phyloP scores from a whole-genome alignment of 1,140 invertebrate species.

The Orchesella cincta region DNA sequence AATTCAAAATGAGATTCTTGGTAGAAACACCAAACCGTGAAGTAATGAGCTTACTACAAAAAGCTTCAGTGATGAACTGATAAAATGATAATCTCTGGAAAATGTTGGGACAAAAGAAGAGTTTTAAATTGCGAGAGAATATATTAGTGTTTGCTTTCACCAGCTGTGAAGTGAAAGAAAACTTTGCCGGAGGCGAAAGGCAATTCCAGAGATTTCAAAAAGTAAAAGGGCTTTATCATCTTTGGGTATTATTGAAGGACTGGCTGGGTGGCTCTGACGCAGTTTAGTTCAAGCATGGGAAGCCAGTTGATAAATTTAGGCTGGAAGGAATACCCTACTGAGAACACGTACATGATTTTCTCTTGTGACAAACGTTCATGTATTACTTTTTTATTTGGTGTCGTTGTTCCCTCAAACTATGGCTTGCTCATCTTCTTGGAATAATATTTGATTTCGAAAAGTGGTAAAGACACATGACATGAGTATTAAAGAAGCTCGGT shows the following conservation, averaged over 20 bases:
- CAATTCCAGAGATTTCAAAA: not conserved
- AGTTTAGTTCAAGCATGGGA: not conserved
- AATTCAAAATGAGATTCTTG: not conserved
- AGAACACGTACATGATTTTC: too few relatives aligned
- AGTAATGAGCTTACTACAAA: conserved; percentile 21
- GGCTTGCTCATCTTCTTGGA: not conserved
- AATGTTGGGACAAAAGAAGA: too few relatives aligned
- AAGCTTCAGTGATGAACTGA: too few relatives aligned
- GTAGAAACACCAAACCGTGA: not conserved
- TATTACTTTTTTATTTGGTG: too few relatives aligned
- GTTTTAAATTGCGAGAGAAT: not conserved
- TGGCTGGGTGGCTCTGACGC: not conserved
- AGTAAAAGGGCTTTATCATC: not conserved
- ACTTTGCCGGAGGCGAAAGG: not conserved
- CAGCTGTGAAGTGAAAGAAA: not conserved
- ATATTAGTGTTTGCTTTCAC: conserved; percentile 21
- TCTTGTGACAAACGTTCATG: too few relatives aligned
- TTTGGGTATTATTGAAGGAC: not conserved
- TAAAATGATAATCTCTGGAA: too few relatives aligned
- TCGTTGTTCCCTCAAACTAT: not conserved
- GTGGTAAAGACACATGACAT: not conserved
- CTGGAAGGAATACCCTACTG: conserved; percentile 3
- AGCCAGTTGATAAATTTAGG: conserved; percentile 2
- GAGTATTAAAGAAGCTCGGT: not conserved
- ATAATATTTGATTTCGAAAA: conserved; percentile 24